Evolutionary conservation across 2,888 invertebrate species (phyloP), one percentile per base, ranked within the genome.

Genomic region (Beris morrisii): DNA sequence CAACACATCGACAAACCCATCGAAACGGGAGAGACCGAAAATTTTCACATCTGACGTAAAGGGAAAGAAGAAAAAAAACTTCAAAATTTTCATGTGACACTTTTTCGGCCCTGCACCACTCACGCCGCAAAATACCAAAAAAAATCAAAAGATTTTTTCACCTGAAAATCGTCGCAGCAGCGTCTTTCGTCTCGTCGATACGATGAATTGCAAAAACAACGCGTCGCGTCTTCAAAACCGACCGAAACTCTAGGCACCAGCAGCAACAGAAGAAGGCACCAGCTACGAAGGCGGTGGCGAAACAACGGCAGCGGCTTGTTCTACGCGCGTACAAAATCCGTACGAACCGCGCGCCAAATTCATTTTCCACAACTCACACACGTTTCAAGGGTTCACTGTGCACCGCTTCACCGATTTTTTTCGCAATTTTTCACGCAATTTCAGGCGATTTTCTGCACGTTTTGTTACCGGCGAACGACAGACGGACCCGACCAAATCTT

Each of bases 31-130:
- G 54, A 28, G 44, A 57, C 38, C 3, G 50, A 11, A 15, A 44
- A 48, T 64, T 57, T 63, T 63, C 57, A 65, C 46, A 50, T 68
- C 65, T 68, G 68, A 68, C 68, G 68, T 68, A 65, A 68, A 67
- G 58, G 61, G 15, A 43, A 67, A 64, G 61, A 32, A 43, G 57
- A 64, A 53, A 65, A 46, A 64, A 58, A 57, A 31, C 48, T 11
- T n/a, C 15, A 44, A 56, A 28, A 52, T 64, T 64, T 67, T 67
- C 67, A 67, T 67, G 65, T 67, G 65, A 67, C 67, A 67, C 64
- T 65, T 65, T 65, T 67, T 67, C 54, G 30, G 38, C 52, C 22
- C 45, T 50, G 5, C 46, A 56, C 52, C 30, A 53, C 53, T 46
- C 48, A 13, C 53, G n/a, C n/a, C 45, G 56, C 55, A 57, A 53